Evolutionary conservation across 2,797 vertebrate genomes (phyloP), one percentile per base, ranked within the genome.

Genomic region (Gila robusta): DNA sequence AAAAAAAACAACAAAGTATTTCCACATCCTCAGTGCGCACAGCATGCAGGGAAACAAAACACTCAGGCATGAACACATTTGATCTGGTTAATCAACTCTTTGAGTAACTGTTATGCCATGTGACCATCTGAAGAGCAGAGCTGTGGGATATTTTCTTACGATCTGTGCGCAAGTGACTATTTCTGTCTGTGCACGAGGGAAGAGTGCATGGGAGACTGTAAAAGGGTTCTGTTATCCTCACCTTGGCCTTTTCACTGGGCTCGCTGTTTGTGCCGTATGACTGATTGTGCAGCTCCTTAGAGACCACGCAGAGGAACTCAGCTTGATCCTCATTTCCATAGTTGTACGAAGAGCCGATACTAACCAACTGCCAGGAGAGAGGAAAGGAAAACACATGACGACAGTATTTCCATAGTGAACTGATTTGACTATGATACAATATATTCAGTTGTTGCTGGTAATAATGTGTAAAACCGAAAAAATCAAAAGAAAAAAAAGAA

Each of bases 191-290:
- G 59, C 74, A 69, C 32, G 6, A 41, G 74, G 73, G 59, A 67
- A 41, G 64, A 70, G 47, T 26, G 56, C 39, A 70, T 35, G 19
- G 16, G 21, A 82, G 80, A 71, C 49, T 12, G 23, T 56, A 19
- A 52, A 52, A 41, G 35, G n/a, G 5, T 54, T 14, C 54, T 21
- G 77, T 32, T 39, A 32, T 6, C 85, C 94, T 93, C 90, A 97
- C 97, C 96, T 97, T 97, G 90, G 97, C 96, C 87, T 97, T 97
- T 93, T 97, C 96, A 8, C 96, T 97, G 87, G 96, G 96, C 91
- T 97, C 96, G 14, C 96, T 96, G 91, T 94, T 93, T 54, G 93
- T 96, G 91, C 96, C 96, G 0, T 96, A 96, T 0, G 96, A 94
- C 71, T 94, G 95, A 90, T 96, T 97, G 92, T 97, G 96, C 90